phyloP scores from a whole-genome alignment of 2,113 vertebrate genomes.

The Pedetes capensis region DNA sequence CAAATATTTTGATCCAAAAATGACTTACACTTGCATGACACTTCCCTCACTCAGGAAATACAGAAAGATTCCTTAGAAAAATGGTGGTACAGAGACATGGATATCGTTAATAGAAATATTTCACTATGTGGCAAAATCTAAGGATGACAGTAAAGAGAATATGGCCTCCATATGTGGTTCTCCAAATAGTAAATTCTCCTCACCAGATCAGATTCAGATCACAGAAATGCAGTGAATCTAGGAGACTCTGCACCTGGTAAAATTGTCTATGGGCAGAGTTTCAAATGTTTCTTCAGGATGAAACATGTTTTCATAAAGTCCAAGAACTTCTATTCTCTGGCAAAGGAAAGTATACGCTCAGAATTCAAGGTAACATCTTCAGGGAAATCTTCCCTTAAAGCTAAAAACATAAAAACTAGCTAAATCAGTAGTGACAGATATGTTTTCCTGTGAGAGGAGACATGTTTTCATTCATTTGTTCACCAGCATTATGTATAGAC shows the following conservation, averaged over 20 bases:
- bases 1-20: slow-evolving; percentile 9
- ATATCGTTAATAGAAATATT: neutral
- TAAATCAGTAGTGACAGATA: too few relatives aligned
- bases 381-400: neutral
- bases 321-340: neutral
- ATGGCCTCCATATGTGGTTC: neutral
- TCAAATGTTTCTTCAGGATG: neutral
- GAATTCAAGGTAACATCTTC: neutral
- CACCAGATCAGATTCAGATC: neutral
- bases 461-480: neutral
- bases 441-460: neutral
- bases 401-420: neutral
- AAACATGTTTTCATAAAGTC: neutral
- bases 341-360: neutral
- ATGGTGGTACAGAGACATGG: neutral
- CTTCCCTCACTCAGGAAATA: slow-evolving; percentile 38
- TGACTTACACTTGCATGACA: neutral
- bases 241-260: neutral
- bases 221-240: neutral
- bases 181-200: neutral
- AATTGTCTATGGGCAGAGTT: neutral
- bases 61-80: slow-evolving; percentile 7
- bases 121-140: neutral
- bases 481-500: neutral
- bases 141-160: neutral